These are phyloP conservation scores for Aldrovandia affinis DNA, from an alignment of 2,797 vertebrate species.

Conservation along the genomic window DNA sequence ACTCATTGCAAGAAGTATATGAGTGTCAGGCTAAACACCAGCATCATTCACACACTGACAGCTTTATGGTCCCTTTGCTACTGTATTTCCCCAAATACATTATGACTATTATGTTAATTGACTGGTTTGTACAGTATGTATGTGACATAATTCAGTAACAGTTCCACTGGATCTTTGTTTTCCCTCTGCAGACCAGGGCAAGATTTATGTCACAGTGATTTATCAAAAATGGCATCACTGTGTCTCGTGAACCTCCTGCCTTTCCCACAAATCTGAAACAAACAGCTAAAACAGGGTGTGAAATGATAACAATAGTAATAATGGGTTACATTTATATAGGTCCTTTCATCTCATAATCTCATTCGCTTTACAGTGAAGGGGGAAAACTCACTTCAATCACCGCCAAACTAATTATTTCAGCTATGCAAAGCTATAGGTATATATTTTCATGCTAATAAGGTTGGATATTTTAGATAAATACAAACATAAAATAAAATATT, in stretches of 20 bases:
- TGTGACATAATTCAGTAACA: not conserved
- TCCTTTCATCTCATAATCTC: not conserved
- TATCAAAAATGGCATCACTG: not conserved
- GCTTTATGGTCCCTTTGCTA: not conserved
- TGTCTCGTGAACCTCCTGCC: not conserved
- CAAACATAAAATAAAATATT: too few species aligned
- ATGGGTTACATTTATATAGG: not conserved
- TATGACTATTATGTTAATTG: conserved; percentile 9
- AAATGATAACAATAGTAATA: not conserved
- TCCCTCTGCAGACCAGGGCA: not conserved
- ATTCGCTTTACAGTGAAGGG: not conserved
- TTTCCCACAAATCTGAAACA: not conserved
- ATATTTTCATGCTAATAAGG: too few species aligned
- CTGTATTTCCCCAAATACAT: not conserved
- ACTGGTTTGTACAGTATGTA: too few species aligned
- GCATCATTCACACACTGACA: conserved; percentile 1
- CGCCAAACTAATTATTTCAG: too few species aligned
- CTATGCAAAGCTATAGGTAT: too few species aligned
- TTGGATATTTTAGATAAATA: too few species aligned
- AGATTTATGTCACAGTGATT: not conserved
- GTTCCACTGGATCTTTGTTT: not conserved
- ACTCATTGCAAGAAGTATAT: too few species aligned
- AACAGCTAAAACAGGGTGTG: not conserved
- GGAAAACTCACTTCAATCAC: too few species aligned
- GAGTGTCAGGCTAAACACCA: conserved; percentile 13